Conservation (phyloP, 2,888 invertebrate genomes). For the Hydroisotoma schaefferi region DNA sequence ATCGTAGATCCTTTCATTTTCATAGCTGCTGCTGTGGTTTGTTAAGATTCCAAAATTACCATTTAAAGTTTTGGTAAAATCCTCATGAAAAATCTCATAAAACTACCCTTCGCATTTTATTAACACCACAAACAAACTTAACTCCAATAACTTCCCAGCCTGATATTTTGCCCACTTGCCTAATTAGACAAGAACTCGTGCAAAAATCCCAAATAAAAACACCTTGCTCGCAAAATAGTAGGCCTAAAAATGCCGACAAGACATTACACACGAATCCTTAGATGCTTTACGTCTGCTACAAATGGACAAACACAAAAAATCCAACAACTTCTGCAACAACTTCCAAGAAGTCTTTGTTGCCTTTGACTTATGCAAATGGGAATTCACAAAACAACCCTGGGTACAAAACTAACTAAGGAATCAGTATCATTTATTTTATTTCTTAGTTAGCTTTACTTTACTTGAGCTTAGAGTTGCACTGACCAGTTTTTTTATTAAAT, state of each 20-base stretch:
- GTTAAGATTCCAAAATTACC: too few relatives aligned
- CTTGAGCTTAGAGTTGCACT: constrained; percentile 9
- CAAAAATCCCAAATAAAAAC: neutral
- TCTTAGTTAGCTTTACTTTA: too few relatives aligned
- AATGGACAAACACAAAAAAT: neutral
- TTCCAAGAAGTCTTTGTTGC: neutral
- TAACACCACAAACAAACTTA: neutral
- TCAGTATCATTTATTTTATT: too few relatives aligned
- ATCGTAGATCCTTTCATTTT: too few relatives aligned
- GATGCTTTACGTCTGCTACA: too few relatives aligned
- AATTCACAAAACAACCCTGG: neutral
- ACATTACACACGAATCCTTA: too few relatives aligned
- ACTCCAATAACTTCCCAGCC: neutral
- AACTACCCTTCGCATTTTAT: too few relatives aligned
- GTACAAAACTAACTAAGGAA: neutral
- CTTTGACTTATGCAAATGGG: neutral
- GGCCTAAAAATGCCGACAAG: too few relatives aligned
- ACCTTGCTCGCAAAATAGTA: too few relatives aligned
- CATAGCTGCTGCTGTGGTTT: too few relatives aligned
- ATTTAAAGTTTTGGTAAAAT: too few relatives aligned
- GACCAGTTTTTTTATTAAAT: constrained; percentile 11
- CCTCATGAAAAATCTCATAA: too few relatives aligned
- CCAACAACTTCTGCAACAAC: neutral
- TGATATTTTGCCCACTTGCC: neutral
- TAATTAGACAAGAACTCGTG: neutral